phyloP scores from a whole-genome alignment of 2,113 vertebrate species.

The Xyliphius kryptos region DNA sequence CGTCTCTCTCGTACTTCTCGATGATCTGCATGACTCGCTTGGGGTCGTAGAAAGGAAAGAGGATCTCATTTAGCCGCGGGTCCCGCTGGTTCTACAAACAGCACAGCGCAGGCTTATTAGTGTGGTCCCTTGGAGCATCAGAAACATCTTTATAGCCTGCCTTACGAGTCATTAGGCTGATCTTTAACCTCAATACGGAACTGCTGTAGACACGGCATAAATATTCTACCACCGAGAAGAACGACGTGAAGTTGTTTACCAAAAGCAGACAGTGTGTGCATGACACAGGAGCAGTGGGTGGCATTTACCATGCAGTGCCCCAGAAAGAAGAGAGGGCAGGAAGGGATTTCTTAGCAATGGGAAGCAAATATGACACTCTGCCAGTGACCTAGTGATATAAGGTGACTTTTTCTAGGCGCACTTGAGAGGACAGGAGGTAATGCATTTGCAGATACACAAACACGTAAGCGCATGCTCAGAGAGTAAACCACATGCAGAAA shows the following conservation, averaged over 20 bases:
- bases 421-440: not conserved
- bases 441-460: too few species aligned
- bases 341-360: not conserved
- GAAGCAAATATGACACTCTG: not conserved
- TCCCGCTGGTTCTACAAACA: constrained; percentile 86
- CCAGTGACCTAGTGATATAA: constrained; percentile 2
- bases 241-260: not conserved
- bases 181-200: not conserved
- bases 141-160: constrained; percentile 16
- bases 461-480: constrained; percentile 5
- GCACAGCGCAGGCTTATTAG: constrained; percentile 10
- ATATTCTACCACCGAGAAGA: not conserved
- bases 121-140: constrained; percentile 11
- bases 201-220: not conserved
- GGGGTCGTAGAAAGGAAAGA: constrained; percentile 94
- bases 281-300: not conserved
- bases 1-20: constrained; percentile 88
- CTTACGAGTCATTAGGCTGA: constrained; percentile 8
- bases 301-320: not conserved
- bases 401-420: constrained; percentile 21
- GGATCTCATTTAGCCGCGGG: constrained; percentile 95
- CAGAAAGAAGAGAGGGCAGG: constrained; percentile 9
- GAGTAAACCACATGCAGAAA: not conserved
- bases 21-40: constrained; percentile 96
- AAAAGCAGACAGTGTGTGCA: not conserved